Evolutionary conservation across 2,888 invertebrate species (phyloP), one percentile per base, ranked within the genome.

Genomic region (Nephrotoma guestfalica): DNA sequence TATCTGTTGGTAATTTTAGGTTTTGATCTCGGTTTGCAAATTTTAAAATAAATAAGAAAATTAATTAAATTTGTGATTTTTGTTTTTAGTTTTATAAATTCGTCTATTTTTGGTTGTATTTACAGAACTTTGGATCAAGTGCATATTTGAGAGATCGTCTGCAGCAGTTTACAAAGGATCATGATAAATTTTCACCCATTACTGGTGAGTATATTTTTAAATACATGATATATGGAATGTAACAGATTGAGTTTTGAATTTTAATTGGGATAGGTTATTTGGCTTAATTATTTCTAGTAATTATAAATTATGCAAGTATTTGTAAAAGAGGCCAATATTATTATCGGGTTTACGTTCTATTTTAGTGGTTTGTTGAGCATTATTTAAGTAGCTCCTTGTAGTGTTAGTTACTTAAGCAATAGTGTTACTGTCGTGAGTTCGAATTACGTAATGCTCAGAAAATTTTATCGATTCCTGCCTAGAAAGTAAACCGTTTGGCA

Each of bases 141-240:
- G 90, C 90, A 86, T 91, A 91, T 89, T 89, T 91, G 87, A 90
- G 91, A 88, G 91, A 91, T 88, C 91, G 90, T 88, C 89, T 91
- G 5, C 90, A 89, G 87, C 90, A 91, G 87, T 90, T 90, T 87
- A 89, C 90, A 87, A 90, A 90, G 86, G 90, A 91, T 87, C 89
- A 89, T 88, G 90, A 90, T 87, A 90, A 89, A 89, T 91, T 91
- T 88, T 89, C 90, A 83, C 90, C 90, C 87, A 90, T 90, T 87
- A 88, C 90, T 90, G 91, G 91, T 71, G 71, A 71, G 71, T 71
- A 30, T 30, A 71, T 71, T 71, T 71, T 71, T 18, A 71, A 11
- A 71, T 30, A 4, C 9, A 30, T 71, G 30, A 71, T 9, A 30
- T 71, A 2, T 71, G 71, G 71, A 71, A 71, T 71, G 7, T 71